Conservation (phyloP, 2,113 vertebrate species). For the Eidolon helvum region DNA sequence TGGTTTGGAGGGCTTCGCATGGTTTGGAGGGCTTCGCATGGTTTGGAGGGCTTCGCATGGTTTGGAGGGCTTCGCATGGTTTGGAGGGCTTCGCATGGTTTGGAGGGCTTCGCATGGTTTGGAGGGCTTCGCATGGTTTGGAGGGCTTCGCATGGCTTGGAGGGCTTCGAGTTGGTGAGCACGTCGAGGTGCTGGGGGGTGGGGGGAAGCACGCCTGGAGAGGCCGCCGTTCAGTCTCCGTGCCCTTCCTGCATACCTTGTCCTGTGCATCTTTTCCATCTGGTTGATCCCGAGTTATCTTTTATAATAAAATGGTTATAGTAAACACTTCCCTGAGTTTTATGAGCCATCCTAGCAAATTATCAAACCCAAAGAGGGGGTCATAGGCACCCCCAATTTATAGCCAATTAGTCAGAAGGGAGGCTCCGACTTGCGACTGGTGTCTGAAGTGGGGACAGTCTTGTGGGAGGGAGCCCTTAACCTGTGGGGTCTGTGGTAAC, state of each 20-base stretch:
- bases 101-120: not conserved
- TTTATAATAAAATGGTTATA: not conserved
- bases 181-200: not conserved
- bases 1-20: not conserved
- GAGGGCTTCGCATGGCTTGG: not conserved
- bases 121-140: not conserved
- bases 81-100: not conserved
- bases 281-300: not conserved
- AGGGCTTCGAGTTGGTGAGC: not conserved
- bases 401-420: not conserved
- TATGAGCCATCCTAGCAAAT: not conserved
- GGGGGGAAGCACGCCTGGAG: not conserved
- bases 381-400: not conserved
- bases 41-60: not conserved
- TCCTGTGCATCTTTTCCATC: not conserved
- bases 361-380: not conserved
- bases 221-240: not conserved
- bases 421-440: not conserved
- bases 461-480: not conserved
- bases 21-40: not conserved
- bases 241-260: rapidly evolving
- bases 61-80: not conserved
- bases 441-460: not conserved
- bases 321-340: not conserved
- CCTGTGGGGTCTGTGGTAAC: not conserved